A percentile compares a stretch with the other conserved stretches of the same genome.
Evolutionary conservation across 2,797 vertebrate species (phyloP).

Genomic region (Sebastes nivosus): DNA sequence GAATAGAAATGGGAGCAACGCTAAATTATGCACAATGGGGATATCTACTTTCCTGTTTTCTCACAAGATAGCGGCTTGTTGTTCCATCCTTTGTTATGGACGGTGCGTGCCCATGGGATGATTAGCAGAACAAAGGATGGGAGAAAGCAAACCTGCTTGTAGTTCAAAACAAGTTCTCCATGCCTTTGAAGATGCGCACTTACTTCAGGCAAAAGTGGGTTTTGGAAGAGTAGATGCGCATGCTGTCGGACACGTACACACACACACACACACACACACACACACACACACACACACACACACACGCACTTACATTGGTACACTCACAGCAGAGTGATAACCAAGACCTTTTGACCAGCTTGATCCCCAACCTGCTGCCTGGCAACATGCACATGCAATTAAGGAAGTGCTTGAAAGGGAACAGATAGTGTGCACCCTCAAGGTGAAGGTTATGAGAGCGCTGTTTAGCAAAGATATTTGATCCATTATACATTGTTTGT

Average conservation of each 20-base stretch:
- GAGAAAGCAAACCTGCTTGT: slow-evolving; percentile 77
- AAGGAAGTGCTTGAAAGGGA: slow-evolving; percentile 48
- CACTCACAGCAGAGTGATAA: slow-evolving; percentile 21
- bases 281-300: background rate
- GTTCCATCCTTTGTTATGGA: slow-evolving; percentile 82
- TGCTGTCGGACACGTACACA: slow-evolving; percentile 2
- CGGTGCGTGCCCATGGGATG: slow-evolving; percentile 77
- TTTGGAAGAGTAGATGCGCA: slow-evolving; percentile 49
- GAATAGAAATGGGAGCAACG: slow-evolving; percentile 72
- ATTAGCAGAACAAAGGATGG: slow-evolving; percentile 83
- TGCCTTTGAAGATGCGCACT: slow-evolving; percentile 77
- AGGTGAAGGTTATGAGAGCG: slow-evolving; percentile 68
- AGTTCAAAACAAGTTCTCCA: slow-evolving; percentile 81
- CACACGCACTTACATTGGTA: background rate
- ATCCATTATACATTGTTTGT: slow-evolving; percentile 82
- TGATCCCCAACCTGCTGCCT: slow-evolving; percentile 42
- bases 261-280: background rate
- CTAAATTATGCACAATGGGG: slow-evolving; percentile 83
- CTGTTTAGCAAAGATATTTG: slow-evolving; percentile 77
- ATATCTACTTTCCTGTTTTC: slow-evolving; percentile 83
- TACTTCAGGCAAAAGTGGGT: slow-evolving; percentile 70
- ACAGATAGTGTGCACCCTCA: slow-evolving; percentile 47
- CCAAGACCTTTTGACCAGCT: slow-evolving; percentile 54
- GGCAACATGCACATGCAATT: slow-evolving; percentile 48
- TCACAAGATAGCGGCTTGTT: slow-evolving; percentile 77